These are phyloP conservation scores for Numenius phaeopus DNA, from an alignment of 2,797 vertebrate species.

Conservation along the genomic window DNA sequence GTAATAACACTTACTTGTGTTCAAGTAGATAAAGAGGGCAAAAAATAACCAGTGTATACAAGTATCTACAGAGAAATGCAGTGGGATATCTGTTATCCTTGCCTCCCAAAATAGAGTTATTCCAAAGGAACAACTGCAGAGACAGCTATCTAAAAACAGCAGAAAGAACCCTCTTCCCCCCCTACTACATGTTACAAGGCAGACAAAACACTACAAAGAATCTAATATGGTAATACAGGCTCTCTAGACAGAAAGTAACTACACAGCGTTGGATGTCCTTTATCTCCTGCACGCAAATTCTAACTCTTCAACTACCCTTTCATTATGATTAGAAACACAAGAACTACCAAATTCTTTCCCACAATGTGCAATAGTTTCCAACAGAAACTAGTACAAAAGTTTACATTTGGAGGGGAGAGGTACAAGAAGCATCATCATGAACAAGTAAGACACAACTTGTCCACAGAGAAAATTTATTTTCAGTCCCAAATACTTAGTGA, in stretches of 20 bases:
- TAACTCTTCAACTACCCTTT: not conserved
- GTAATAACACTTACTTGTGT: not conserved
- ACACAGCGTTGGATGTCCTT: too few species aligned
- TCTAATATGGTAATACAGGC: not conserved
- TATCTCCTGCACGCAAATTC: not conserved
- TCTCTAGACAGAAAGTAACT: not conserved
- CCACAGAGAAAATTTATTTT: not conserved
- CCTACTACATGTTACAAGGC: not conserved
- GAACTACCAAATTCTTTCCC: not conserved
- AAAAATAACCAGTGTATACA: not conserved
- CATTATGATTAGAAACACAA: not conserved
- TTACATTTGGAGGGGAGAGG: not conserved
- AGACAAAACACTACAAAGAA: not conserved
- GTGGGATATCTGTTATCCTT: not conserved
- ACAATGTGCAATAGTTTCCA: not conserved
- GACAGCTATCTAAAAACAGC: not conserved
- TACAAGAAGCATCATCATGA: not conserved
- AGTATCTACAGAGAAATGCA: not conserved
- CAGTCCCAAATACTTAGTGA: too few species aligned
- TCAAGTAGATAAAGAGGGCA: not conserved
- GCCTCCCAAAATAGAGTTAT: slow-evolving; percentile 8
- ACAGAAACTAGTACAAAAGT: not conserved
- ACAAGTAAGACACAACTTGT: not conserved
- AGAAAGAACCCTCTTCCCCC: not conserved
- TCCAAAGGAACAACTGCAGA: not conserved